These are phyloP conservation scores for Anadara kagoshimensis DNA, from an alignment of 1,140 invertebrate genomes.

Conservation along the genomic window DNA sequence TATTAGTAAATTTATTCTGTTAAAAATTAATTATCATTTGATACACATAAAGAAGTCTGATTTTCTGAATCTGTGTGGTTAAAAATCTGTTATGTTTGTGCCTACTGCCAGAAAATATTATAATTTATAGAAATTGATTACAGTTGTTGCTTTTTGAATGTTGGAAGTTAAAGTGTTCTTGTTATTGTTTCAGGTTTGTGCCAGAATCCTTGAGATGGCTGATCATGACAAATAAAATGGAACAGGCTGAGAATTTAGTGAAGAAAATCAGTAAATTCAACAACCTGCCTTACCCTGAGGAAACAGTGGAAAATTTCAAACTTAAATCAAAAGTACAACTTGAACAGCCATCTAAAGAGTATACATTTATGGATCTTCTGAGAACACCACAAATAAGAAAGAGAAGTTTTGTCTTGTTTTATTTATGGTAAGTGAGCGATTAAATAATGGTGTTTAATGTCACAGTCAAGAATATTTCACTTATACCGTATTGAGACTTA, in stretches of 20 bases:
- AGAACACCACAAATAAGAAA: conserved; percentile 82
- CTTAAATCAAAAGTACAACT: conserved; percentile 34
- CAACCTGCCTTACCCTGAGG: conserved; percentile 48
- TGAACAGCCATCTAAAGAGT: conserved; percentile 24
- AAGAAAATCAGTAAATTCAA: conserved; percentile 52
- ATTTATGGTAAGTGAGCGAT: conserved; percentile 78
- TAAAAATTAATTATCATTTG: no score
- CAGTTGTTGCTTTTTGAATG: not conserved
- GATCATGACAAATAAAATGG: conserved; percentile 79
- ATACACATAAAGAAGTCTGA: no score
- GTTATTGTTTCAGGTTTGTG: conserved; percentile 65
- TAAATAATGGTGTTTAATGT: no score
- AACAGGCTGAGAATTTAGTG: conserved; percentile 79
- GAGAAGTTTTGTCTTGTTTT: conserved; percentile 84
- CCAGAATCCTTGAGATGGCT: conserved; percentile 76
- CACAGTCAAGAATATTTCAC: no score
- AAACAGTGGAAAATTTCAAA: conserved; percentile 47
- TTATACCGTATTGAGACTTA: no score
- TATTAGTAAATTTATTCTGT: no score
- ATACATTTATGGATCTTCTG: conserved; percentile 76
- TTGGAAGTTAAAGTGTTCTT: not conserved
- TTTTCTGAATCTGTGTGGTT: no score
- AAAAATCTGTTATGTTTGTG: no score
- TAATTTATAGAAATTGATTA: not conserved
- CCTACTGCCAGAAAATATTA: no score